Conservation (phyloP, 30 jellyfish, hydroid and myxozoan species). For the Pseudorhiza aurosa region DNA sequence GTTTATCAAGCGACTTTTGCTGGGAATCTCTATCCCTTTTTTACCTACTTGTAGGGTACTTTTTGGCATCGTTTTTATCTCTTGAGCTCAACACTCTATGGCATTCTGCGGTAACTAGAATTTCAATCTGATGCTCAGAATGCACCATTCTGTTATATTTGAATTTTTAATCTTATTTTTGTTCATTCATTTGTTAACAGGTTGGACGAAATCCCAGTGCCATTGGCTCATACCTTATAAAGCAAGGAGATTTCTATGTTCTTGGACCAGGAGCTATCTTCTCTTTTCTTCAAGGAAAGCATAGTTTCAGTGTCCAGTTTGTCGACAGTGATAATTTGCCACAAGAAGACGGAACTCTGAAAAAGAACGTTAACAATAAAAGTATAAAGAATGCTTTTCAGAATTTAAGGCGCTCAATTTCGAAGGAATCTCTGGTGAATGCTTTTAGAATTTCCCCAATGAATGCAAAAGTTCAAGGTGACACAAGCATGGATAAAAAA, state of each 20-base stretch:
- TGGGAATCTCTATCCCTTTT: no score
- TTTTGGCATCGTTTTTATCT: no score
- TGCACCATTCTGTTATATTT: no score
- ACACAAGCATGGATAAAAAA: not conserved
- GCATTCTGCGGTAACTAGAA: no score
- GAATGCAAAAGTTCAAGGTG: not conserved
- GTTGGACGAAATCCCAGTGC: conserved; percentile 71
- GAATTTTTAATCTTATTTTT: no score
- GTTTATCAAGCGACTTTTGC: no score
- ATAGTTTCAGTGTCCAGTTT: conserved; percentile 71
- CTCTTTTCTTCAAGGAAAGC: conserved; percentile 60
- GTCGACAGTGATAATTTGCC: conserved; percentile 27
- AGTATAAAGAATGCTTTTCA: not conserved
- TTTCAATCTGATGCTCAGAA: no score
- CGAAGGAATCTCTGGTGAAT: not conserved
- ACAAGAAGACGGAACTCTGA: not conserved
- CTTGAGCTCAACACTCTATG: no score
- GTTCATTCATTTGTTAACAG: conserved; percentile 16
- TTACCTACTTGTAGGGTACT: no score
- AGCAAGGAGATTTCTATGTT: conserved; percentile 46
- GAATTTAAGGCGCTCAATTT: not conserved
- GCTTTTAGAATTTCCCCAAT: not conserved
- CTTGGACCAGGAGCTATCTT: conserved; percentile 62
- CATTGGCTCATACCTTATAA: conserved; percentile 57
- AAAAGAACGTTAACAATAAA: not conserved